Conservation (phyloP, 2,113 vertebrate species). For the Leptobrachium ailaonicum region DNA sequence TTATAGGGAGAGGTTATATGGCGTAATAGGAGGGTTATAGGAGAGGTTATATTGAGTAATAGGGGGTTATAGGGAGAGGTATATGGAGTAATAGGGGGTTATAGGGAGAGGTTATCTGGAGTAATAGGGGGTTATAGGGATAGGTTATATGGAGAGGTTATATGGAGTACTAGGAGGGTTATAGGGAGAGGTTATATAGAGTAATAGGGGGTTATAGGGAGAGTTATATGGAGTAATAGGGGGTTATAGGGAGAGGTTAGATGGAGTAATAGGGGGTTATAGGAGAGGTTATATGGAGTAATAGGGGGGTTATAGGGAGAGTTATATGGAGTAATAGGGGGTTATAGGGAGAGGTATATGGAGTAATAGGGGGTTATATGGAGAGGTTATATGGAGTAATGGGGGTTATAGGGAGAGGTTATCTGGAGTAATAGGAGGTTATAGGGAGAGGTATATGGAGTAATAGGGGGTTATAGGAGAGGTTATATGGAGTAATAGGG, state of each 20-base stretch:
- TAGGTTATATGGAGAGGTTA: too few relatives aligned
- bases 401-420: background rate
- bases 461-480: too few relatives aligned
- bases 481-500: too few relatives aligned
- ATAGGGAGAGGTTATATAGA: background rate
- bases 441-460: too few relatives aligned
- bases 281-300: background rate
- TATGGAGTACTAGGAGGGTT: background rate
- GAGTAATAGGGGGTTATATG: background rate
- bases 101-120: background rate
- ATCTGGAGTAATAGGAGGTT: background rate
- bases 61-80: background rate
- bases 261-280: background rate
- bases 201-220: background rate
- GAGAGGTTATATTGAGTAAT: background rate
- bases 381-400: background rate
- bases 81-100: constrained; percentile 1
- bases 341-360: background rate
- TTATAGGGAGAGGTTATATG: constrained; percentile 14
- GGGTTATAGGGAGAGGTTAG: background rate
- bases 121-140: background rate
- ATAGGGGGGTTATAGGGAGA: background rate
- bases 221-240: constrained; percentile 9
- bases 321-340: background rate
- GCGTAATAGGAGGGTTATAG: background rate